These are phyloP conservation scores for Drosophila insularis DNA, from an alignment of 1,140 invertebrate species.

Conservation along the genomic window DNA sequence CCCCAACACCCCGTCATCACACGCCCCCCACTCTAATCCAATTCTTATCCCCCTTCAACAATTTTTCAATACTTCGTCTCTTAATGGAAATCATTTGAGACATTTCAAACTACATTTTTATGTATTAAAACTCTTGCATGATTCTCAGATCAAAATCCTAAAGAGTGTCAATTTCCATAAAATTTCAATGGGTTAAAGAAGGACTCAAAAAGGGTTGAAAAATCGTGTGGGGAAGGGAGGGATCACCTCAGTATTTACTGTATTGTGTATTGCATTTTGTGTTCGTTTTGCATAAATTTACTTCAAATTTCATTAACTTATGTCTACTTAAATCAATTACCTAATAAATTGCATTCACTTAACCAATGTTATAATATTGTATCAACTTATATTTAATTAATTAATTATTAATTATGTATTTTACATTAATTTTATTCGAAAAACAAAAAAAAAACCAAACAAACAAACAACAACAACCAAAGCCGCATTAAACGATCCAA, in stretches of 20 bases:
- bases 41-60: neutral
- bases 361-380: constrained; percentile 35
- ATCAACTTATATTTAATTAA: constrained; percentile 37
- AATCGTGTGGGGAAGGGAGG: too few relatives aligned
- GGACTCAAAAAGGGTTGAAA: too few relatives aligned
- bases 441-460: constrained; percentile 32
- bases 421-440: constrained; percentile 62
- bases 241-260: neutral
- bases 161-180: too few relatives aligned
- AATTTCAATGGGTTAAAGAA: too few relatives aligned
- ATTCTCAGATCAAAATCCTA: too few relatives aligned
- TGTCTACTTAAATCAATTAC: constrained; percentile 38
- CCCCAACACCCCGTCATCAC: too few relatives aligned
- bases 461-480: constrained; percentile 9
- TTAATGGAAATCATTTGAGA: too few relatives aligned
- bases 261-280: constrained; percentile 54
- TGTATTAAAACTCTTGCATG: too few relatives aligned
- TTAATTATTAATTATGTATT: constrained; percentile 35
- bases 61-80: too few relatives aligned
- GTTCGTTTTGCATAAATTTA: constrained; percentile 60
- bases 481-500: constrained; percentile 43
- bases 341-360: constrained; percentile 44
- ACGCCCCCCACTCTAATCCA: too few relatives aligned
- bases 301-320: constrained; percentile 28
- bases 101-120: too few relatives aligned